Base-by-base conservation (phyloP, 2,113 vertebrate species). In the Hemicordylus capensis region DNA sequence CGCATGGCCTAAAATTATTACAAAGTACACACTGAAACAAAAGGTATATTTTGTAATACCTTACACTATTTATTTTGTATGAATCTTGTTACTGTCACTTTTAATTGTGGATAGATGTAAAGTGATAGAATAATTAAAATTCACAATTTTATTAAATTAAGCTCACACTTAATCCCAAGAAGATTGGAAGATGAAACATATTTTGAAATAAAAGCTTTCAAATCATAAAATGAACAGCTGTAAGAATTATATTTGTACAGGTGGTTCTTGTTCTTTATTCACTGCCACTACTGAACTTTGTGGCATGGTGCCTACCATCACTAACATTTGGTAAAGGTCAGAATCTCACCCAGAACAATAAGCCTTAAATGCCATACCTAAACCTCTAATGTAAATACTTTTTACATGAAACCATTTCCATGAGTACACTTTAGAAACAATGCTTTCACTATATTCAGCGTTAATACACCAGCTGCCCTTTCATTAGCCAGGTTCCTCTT, bases 121-220 rank as follows among this genome's bases (percentile, higher is more conserved):
- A 44, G 77, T 77, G 63, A 80, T 76, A 17, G 31, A 61, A 73
- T 79, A 61, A 79, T 79, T 85, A 73, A 24, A 59, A 37, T 73
- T 73, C 17, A 73, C 80, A 85, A 63, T 10, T 61, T 19, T 20
- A 63, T 48, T 70, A 64, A 34, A n/a, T 64, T 31, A 26, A 77
- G 12, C 69, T 46, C 17, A 61, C n/a, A 59, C 42, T 20, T 24
- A 46, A 48, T 72, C n/a, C 4, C n/a, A 39, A 24, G 15, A 34
- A 79, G 11, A 51, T 39, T 5, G 67, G 31, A 34, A 85, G 39
- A 74, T 63, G 42, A 61, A 80, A 76, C 46, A 22, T 66, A 31
- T 4, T 51, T 39, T 46, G 48, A 48, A 56, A 4, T 1, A 2
- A 73, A 11, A 22, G 61, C 54, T 56, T 56, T 81, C 37, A 39